Base-by-base conservation (phyloP, 2,888 invertebrate genomes). In the Lepidocyrtinus sp. region DNA sequence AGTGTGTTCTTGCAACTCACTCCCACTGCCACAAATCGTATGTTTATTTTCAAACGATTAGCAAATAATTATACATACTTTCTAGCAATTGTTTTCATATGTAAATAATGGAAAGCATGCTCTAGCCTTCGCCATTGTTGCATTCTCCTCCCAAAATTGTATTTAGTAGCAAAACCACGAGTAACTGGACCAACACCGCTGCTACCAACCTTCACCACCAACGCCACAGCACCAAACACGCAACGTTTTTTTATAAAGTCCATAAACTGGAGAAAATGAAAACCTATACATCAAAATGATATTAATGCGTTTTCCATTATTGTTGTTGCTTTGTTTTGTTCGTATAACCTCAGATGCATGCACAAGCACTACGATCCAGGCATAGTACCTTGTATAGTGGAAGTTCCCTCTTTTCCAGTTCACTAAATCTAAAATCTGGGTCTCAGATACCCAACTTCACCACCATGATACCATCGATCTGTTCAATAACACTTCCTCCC, bases 351-450 rank as follows among this genome's bases (percentile, higher is more conserved):
- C 17, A 17, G 1, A 50, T 7, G 50, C 50, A 50, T 50, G 50
- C 50, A 50, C 50, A n/a, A n/a, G 15, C 50, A 15, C 12, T 50
- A 50, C n/a, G n/a, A n/a, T n/a, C n/a, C 50, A 50, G 5, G 9
- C 21, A 19, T 3, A 22, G 3, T 64, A 64, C 64, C 7, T 26
- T 69, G 24, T 65, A 17, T 46, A 36, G 36, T 50, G 50, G 50
- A 50, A 50, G 19, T 72, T 78, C 72, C 27, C 78, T 67, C 45
- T 46, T 75, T 73, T 73, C 78, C 73, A 68, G 69, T 69, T 79
- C 68, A 79, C 73, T 79, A 79, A 79, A 79, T 79, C 67, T 24
- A 24, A 79, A 79, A 79, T 79, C 78, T 73, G 78, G 78, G 78
- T 79, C 78, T 79, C 63, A 73, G 72, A 67, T 68, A 78, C 62